Evolutionary conservation across 2,888 invertebrate genomes (phyloP), one percentile per base, ranked within the genome.

Genomic region (Metallyticus violacea): DNA sequence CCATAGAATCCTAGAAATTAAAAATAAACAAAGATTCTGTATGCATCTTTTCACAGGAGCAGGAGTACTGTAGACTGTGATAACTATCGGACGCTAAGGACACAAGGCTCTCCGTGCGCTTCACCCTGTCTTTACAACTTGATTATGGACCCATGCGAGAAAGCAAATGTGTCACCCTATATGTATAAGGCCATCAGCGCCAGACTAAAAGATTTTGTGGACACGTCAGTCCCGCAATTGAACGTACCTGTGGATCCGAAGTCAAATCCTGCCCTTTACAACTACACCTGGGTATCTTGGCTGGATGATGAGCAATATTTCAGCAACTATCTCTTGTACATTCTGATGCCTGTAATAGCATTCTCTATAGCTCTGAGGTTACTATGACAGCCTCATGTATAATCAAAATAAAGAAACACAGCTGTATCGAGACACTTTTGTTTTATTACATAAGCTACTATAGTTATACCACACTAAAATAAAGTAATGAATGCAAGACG

Each of bases 111-210:
- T 22, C 26, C 15, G 25, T 87, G 86, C 26, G 9, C 26, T 15
- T 7, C 28, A 3, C 28, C 84, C 15, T 87, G 89, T 77, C 84
- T 90, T 40, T 90, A 88, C 80, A 88, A 90, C 77, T 85, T 90
- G 7, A 62, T 77, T 7, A 81, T 86, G 83, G 90, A 90, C 83
- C 90, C 90, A 1, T 90, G 89, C 83, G 89, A 89, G 83, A 85
- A 77, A 15, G 89, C 88, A 6, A 30, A 30, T 7, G 86, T 78
- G 22, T n/a, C 88, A 7, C 89, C 88, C 9, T 79, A 79, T 5
- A 40, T 81, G 15, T 81, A 81, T 15, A 76, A 81, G 3, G 9
- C 27, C 7, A 22, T 88, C 77, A 79, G 22, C 9, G 28, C 22
- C 29, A n/a, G 62, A 29, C 30, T 88, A 30, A 15, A 85, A 28